Evolutionary conservation across 2,113 vertebrate genomes (phyloP), one percentile per base, ranked within the genome.

Genomic region (Emydocephalus ijimae): DNA sequence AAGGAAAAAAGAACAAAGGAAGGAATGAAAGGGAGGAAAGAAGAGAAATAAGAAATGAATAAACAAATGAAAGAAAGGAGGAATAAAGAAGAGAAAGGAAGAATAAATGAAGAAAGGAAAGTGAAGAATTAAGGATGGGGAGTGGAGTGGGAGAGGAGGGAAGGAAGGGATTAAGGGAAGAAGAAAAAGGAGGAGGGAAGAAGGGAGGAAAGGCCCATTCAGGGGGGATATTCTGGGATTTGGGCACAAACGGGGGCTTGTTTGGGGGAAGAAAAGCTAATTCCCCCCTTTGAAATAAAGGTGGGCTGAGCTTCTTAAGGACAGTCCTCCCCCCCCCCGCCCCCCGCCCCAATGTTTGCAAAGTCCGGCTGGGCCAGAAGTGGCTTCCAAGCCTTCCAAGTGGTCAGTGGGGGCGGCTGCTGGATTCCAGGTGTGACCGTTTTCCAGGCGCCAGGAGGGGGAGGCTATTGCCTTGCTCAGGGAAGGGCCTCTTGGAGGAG

Each of bases 401-500:
- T 0, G 90, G 1, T 96, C 96, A 99, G 97, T 99, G 99, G 0
- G 99, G 99, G 0, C 99, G 98, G 94, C 98, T 99, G 95, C 98
- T 99, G 93, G 99, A 98, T 96, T 99, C 99, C 95, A 99, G 94
- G 94, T 99, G 97, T 2, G 98, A 97, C 34, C 99, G 98, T 87
- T 99, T 99, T 29, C 97, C 97, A 0, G 98, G 11, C 0, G 96
- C 88, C 5, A 97, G 97, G 6, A 97, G 93, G 0, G 93, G 95
- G 0, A 95, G 96, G 85, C 96, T 92, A 57, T 98, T 98, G 0
- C 95, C 96, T 0, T 98, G 98, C 81, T 98, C 99, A 0, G 98
- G 96, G 89, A 98, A 96, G 0, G 97, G 96, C 93, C 99, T 97
- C 95, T 99, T 99, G 95, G 97, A 97, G 26, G 94, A 96, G 24